These are phyloP conservation scores for Antennarius maculatus DNA, from an alignment of 2,797 vertebrate genomes.

Conservation along the genomic window DNA sequence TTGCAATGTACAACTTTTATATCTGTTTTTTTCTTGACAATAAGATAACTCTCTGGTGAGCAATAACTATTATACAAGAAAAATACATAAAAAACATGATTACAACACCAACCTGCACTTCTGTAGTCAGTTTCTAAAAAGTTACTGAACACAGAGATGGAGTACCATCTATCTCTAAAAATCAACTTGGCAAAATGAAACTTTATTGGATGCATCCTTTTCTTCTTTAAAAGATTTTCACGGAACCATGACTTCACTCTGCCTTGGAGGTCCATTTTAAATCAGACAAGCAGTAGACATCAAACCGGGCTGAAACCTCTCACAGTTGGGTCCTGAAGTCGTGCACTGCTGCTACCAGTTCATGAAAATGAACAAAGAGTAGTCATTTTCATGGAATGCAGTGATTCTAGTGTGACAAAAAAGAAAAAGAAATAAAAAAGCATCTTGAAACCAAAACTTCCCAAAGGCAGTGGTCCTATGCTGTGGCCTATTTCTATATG, in stretches of 20 bases:
- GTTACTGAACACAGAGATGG: not conserved
- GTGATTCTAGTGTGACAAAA: conserved; percentile 24
- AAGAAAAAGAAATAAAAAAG: not conserved
- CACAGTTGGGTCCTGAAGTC: conserved; percentile 35
- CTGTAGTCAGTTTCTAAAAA: not conserved
- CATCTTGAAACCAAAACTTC: conserved; percentile 31
- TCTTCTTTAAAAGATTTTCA: conserved; percentile 10
- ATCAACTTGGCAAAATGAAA: conserved; percentile 13
- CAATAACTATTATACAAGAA: not conserved
- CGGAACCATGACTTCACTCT: conserved; percentile 18
- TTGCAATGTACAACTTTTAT: too few relatives aligned
- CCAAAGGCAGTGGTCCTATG: conserved; percentile 12
- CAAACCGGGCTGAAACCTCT: conserved; percentile 36
- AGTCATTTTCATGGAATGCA: conserved; percentile 24
- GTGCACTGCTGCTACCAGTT: conserved; percentile 9
- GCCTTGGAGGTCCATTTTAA: conserved; percentile 24
- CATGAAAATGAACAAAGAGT: conserved; percentile 42
- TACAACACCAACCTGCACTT: not conserved
- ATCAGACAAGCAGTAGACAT: conserved; percentile 45
- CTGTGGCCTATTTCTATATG: not conserved
- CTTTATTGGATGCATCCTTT: conserved; percentile 6
- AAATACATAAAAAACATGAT: conserved; percentile 5
- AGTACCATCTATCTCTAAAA: conserved; percentile 3
- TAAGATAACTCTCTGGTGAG: too few relatives aligned
- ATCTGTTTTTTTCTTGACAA: too few relatives aligned